phyloP scores from a whole-genome alignment of 2,797 vertebrate species.

The Anas bernieri region DNA sequence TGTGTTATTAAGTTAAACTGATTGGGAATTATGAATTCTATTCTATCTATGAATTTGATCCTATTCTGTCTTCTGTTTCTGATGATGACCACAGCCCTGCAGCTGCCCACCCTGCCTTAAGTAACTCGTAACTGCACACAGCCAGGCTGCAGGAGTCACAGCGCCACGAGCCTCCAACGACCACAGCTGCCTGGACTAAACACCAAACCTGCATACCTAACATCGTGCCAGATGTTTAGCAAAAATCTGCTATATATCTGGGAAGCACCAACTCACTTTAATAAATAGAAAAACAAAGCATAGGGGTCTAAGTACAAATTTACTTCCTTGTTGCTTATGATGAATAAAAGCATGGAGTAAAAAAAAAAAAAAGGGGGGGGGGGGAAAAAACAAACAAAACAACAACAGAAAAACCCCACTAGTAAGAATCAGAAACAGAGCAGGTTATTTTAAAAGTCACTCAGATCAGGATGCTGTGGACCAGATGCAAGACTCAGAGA shows the following conservation, averaged over 20 bases:
- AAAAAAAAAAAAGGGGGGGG: neutral
- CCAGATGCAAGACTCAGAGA: neutral
- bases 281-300: too few relatives aligned
- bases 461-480: neutral
- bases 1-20: rapidly evolving
- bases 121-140: neutral
- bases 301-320: too few relatives aligned
- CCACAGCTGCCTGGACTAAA: too few relatives aligned
- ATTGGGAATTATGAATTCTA: neutral
- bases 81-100: neutral
- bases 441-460: neutral
- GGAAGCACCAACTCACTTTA: too few relatives aligned
- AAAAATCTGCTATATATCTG: too few relatives aligned
- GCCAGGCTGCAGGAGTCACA: too few relatives aligned
- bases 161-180: too few relatives aligned
- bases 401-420: neutral
- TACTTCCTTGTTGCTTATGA: neutral
- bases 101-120: neutral
- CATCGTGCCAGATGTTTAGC: too few relatives aligned
- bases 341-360: neutral
- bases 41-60: too few relatives aligned
- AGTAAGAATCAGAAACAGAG: rapidly evolving
- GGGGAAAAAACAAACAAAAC: neutral
- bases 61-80: too few relatives aligned
- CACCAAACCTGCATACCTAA: too few relatives aligned